phyloP scores from a whole-genome alignment of 2,888 invertebrate species.

The Drosophila meridionalis region DNA sequence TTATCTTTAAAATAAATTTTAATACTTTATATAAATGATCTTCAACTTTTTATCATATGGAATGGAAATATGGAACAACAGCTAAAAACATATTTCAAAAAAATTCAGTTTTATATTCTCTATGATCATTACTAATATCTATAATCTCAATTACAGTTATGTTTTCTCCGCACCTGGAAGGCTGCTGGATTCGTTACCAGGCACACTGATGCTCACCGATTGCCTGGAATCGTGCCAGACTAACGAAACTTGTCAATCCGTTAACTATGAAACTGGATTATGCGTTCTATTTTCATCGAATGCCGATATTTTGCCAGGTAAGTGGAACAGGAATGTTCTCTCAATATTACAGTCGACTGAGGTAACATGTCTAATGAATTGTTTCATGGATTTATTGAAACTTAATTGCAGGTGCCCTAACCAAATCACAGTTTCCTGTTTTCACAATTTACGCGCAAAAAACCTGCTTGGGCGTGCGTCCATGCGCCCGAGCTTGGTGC shows the following conservation, averaged over 20 bases:
- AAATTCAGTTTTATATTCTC: neutral
- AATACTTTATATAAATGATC: neutral
- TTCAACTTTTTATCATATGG: neutral
- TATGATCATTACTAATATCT: neutral
- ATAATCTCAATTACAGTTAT: conserved; percentile 86
- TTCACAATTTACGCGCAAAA: conserved; percentile 98
- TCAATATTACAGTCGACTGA: neutral
- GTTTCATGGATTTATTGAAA: neutral
- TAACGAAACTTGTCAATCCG: conserved; percentile 95
- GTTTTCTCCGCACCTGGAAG: conserved; percentile 96
- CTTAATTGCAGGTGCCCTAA: conserved; percentile 90
- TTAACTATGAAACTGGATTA: conserved; percentile 97
- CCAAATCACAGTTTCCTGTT: conserved; percentile 96
- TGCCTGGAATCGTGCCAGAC: conserved; percentile 96
- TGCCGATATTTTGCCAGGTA: conserved; percentile 95
- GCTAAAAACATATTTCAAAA: neutral
- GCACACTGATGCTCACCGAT: conserved; percentile 96
- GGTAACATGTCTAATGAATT: neutral
- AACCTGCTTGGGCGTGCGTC: conserved; percentile 94
- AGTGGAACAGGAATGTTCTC: conserved; percentile 79
- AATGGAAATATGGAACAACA: neutral
- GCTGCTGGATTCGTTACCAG: conserved; percentile 94
- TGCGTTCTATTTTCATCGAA: conserved; percentile 96
- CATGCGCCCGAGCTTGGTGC: conserved; percentile 96
- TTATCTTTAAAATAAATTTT: no score